Base-by-base conservation (phyloP, 2,888 invertebrate genomes). In the Himalopsyche japonica region DNA sequence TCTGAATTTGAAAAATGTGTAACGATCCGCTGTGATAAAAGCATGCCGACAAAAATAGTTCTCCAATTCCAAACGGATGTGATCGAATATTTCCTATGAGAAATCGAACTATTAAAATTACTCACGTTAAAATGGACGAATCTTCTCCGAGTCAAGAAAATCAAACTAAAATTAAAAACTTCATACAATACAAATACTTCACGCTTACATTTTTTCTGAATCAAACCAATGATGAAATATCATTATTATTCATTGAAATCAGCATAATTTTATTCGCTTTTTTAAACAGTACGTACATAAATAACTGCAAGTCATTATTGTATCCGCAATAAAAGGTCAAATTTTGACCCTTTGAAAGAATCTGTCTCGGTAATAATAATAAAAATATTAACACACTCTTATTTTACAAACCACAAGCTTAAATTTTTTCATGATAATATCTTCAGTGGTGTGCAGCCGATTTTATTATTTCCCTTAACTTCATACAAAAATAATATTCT, bases 1-100 rank as follows among this genome's bases (percentile, higher is more conserved):
- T 82, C 77, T 77, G 76, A 82, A 77, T 82, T 82, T 82, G 77
- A 77, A 77, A 82, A 70, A 70, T 70, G 70, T 70, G 70, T 70
- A 70, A 70, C 70, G 24, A 70, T 70, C 70, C 70, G 70, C 70
- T 70, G 70, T 70, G 70, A 70, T 70, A 27, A 70, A 70, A 70
- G 70, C 30, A 70, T 70, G 70, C 70, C 70, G 70, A 70, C 70
- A 70, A 27, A 70, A 70, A 70, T 70, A 27, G 30, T 70, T 70
- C 27, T 15, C 30, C 70, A 12, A 70, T 70, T 24, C 30, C 5
- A 30, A 70, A 70, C 27, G 70, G 70, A 70, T 27, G 30, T 70
- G 15, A 30, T 27, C 27, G 15, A 27, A 70, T 24, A 70, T 70
- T 70, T 27, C 12, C 27, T 15, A 70, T 30, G 70, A 27, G 70